A percentile compares a stretch with the other conserved stretches of the same genome.
These are phyloP conservation scores for Cheumatopsyche charites DNA, from an alignment of 1,140 invertebrate genomes.

Conservation along the genomic window DNA sequence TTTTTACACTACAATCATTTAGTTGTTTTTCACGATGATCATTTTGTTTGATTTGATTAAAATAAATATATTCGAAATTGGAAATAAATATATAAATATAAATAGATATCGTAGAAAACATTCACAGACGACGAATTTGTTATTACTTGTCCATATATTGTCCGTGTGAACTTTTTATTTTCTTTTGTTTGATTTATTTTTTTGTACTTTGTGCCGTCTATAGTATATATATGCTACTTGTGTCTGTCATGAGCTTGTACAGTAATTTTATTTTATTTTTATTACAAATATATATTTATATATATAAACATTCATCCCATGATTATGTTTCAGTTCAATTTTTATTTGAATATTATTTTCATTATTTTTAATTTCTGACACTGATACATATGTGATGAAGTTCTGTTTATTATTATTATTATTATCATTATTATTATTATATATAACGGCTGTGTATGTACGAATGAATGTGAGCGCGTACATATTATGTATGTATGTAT, in stretches of 20 bases:
- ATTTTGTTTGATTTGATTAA: background rate
- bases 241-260: slow-evolving; percentile 61
- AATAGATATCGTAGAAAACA: slow-evolving; percentile 4
- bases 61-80: background rate
- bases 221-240: slow-evolving; percentile 60
- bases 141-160: slow-evolving; percentile 23
- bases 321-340: slow-evolving; percentile 30
- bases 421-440: slow-evolving; percentile 6
- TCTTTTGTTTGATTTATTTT: slow-evolving; percentile 35
- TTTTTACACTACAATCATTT: background rate
- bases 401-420: slow-evolving; percentile 30
- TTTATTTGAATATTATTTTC: slow-evolving; percentile 29
- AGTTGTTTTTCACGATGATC: background rate
- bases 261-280: slow-evolving; percentile 35
- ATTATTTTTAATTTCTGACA: slow-evolving; percentile 38
- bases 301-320: slow-evolving; percentile 42
- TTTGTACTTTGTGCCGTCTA: slow-evolving; percentile 48
- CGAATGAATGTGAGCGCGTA: slow-evolving; percentile 24
- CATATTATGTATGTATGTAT: too few relatives aligned
- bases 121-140: slow-evolving; percentile 25
- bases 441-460: slow-evolving; percentile 29
- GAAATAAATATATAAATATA: background rate
- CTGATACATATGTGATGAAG: slow-evolving; percentile 43
- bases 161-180: slow-evolving; percentile 38
- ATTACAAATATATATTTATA: slow-evolving; percentile 36